Evolutionary conservation across 2,797 vertebrate species (phyloP), one percentile per base, ranked within the genome.

Genomic region (Aratinga solstitialis): DNA sequence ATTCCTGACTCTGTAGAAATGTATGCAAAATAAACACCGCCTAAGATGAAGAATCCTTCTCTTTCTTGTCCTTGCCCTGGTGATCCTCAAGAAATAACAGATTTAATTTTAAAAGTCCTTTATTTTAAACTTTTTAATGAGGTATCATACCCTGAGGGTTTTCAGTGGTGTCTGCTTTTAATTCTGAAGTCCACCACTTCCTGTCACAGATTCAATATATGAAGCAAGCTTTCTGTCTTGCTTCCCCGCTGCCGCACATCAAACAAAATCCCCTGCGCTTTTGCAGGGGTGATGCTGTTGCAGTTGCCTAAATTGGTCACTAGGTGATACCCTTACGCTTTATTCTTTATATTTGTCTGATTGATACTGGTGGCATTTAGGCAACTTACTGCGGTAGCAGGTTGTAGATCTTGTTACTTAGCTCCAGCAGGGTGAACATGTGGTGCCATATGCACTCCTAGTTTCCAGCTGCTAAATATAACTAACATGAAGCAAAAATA

Each of bases 251-350:
- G 21, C 40, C 43, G 20, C 34, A 8, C 18, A 24, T 20, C 27
- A 66, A 34, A 71, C 29, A 9, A 45, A 65, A 48, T 30, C 62
- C 45, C 8, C 7, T 50, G 71, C 5, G 17, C 0, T 75, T 73
- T 29, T 77, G 30, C 62, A 26, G 45, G 11, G 30, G 27, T 69
- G 43, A 24, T 87, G 88, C 56, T 90, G 66, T 43, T 3, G 81
- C 67, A 92, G 51, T 94, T 86, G 48, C 94, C 13, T 50, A 15
- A 53, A 36, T 36, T 51, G 51, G 72, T 93, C 97, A 75, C 91
- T 95, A 96, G 97, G 75, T 94, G 95, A 83, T 96, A 85, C 24
- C 47, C 63, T 84, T 79, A 62, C 11, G 1, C 90, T 68, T 6
- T 36, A 8, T 32, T 92, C n/a, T 59, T 93, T 56, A 2, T 80